phyloP scores from a whole-genome alignment of 2,888 invertebrate species.

The Drosophila tripunctata region DNA sequence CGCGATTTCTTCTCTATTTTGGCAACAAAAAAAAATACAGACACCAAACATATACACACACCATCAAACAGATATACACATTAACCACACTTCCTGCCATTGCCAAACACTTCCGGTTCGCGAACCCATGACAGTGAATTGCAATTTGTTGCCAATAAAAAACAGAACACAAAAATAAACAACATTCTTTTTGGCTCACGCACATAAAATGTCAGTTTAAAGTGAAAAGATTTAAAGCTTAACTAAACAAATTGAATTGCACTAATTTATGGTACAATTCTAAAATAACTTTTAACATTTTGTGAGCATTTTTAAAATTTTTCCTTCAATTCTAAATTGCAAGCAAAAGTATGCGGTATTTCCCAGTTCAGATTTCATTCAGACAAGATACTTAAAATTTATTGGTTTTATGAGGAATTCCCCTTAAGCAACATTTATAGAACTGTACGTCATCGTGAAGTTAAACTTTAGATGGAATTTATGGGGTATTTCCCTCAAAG shows the following conservation, averaged over 20 bases:
- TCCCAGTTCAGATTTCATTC: not conserved
- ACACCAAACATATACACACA: conserved; percentile 7
- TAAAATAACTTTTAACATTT: too few relatives aligned
- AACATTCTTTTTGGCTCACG: conserved; percentile 6
- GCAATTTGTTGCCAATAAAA: conserved; percentile 41
- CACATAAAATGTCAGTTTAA: not conserved
- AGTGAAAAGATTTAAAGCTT: not conserved
- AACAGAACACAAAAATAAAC: not conserved
- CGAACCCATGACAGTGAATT: conserved; percentile 43
- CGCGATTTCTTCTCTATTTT: conserved; percentile 30
- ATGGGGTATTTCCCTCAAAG: not conserved
- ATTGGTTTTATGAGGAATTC: not conserved
- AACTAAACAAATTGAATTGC: not conserved
- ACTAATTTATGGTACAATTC: not conserved
- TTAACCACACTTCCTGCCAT: conserved; percentile 60
- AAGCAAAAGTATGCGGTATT: too few relatives aligned
- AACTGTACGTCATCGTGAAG: too few relatives aligned
- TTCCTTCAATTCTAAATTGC: too few relatives aligned
- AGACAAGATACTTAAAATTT: too few relatives aligned
- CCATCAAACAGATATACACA: conserved; percentile 7
- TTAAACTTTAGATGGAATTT: not conserved
- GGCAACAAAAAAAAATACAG: conserved; percentile 26
- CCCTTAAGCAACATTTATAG: not conserved
- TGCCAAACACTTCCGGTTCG: conserved; percentile 47
- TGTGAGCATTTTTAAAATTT: too few relatives aligned